Evolutionary conservation across 2,888 invertebrate genomes (phyloP).

Genomic region (Anagyrus pseudococci): DNA sequence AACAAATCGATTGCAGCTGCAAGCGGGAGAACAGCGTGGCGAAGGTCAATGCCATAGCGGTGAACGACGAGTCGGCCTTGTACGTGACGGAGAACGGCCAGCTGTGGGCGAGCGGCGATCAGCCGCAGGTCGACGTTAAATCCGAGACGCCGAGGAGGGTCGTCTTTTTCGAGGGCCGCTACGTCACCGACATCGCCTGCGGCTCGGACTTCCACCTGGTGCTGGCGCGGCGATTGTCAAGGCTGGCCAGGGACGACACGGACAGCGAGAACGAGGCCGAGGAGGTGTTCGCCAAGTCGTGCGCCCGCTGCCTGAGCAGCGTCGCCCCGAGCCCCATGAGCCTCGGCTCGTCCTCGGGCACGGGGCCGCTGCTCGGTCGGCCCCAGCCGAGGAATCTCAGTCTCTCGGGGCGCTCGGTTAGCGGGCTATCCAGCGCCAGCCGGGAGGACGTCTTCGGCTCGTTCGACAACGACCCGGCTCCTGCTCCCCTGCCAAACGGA

Average conservation of each 20-base stretch:
- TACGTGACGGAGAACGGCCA: constrained; percentile 73
- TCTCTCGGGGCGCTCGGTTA: constrained; percentile 66
- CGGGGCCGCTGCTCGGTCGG: constrained; percentile 69
- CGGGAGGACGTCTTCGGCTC: constrained; percentile 59
- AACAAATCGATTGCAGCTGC: constrained; percentile 54
- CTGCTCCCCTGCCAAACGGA: constrained; percentile 52
- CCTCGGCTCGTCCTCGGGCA: constrained; percentile 70
- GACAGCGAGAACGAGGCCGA: constrained; percentile 69
- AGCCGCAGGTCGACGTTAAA: constrained; percentile 72
- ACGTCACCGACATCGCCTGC: constrained; percentile 74
- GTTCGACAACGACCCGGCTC: constrained; percentile 6
- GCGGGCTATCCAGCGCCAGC: constrained; percentile 60
- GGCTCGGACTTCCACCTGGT: constrained; percentile 81
- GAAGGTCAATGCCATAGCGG: constrained; percentile 70
- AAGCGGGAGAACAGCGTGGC: constrained; percentile 69
- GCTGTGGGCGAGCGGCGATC: constrained; percentile 73
- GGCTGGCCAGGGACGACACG: constrained; percentile 59
- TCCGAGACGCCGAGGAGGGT: constrained; percentile 70
- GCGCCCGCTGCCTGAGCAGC: constrained; percentile 67
- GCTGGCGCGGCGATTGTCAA: constrained; percentile 70
- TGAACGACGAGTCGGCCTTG: constrained; percentile 70
- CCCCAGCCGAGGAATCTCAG: constrained; percentile 69
- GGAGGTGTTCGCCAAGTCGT: constrained; percentile 71
- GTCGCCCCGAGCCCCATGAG: constrained; percentile 52
- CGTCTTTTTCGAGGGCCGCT: constrained; percentile 72